phyloP scores from a whole-genome alignment of 2,888 invertebrate species.

The Blera fallax region DNA sequence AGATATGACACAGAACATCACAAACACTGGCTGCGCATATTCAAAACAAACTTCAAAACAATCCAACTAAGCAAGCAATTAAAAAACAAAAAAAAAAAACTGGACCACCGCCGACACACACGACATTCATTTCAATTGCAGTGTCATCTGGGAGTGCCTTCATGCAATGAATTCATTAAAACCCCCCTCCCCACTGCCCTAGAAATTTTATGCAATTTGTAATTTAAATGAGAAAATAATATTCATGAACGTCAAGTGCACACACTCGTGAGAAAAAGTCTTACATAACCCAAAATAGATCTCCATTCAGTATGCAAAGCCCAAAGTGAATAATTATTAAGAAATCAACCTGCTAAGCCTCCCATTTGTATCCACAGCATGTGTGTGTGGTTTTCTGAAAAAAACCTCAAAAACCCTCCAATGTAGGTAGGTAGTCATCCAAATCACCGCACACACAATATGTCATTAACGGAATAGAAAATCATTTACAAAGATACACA shows the following conservation, averaged over 20 bases:
- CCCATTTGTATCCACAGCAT: neutral
- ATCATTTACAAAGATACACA: neutral
- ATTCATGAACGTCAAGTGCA: slow-evolving; percentile 15
- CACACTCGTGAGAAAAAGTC: slow-evolving; percentile 25
- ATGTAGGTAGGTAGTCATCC: neutral
- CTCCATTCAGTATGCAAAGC: neutral
- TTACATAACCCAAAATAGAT: slow-evolving; percentile 25
- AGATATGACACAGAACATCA: neutral
- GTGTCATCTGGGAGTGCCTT: neutral
- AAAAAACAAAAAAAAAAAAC: slow-evolving; percentile 8
- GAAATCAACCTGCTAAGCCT: neutral
- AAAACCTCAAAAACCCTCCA: neutral
- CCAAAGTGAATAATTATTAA: neutral
- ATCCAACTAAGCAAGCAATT: neutral
- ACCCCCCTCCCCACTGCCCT: slow-evolving; percentile 16
- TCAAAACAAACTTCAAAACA: neutral
- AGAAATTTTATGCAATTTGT: slow-evolving; percentile 37
- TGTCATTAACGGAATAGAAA: slow-evolving; percentile 14
- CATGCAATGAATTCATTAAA: slow-evolving; percentile 13
- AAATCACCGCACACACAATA: slow-evolving; percentile 2
- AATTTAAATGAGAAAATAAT: slow-evolving; percentile 24
- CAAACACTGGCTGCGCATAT: neutral
- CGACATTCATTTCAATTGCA: slow-evolving; percentile 10
- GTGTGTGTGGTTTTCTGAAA: neutral
- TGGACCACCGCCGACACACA: neutral